Percentiles rank a stretch among this genome's conserved stretches.
These are phyloP conservation scores for Cryptoprocta ferox DNA, from an alignment of 2,797 vertebrate genomes.

Conservation along the genomic window DNA sequence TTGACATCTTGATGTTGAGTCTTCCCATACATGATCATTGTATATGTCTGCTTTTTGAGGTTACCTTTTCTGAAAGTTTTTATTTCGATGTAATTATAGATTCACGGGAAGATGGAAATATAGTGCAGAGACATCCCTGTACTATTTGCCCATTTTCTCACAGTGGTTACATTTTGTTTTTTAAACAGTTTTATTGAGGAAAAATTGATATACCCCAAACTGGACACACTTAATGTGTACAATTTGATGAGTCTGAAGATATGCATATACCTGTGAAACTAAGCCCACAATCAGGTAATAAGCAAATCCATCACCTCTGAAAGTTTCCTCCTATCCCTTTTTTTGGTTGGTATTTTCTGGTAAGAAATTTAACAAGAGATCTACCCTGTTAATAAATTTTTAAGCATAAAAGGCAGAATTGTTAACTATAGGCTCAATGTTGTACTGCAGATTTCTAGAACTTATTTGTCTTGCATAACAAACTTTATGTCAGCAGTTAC, in stretches of 20 bases:
- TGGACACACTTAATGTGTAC: neutral
- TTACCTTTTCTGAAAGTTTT: constrained; percentile 29
- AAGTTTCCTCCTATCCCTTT: neutral
- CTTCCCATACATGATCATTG: neutral
- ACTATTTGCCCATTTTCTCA: neutral
- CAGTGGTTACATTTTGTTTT: neutral
- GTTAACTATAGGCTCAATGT: neutral
- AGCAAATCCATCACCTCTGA: neutral
- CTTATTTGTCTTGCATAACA: neutral
- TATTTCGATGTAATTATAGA: constrained; percentile 12
- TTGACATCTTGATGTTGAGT: neutral
- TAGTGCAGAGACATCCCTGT: neutral
- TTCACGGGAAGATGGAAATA: neutral
- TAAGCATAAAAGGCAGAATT: neutral
- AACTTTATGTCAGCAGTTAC: neutral
- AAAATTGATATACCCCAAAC: neutral
- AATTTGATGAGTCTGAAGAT: neutral
- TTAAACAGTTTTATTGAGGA: neutral
- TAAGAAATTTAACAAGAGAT: neutral
- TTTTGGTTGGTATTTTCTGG: neutral
- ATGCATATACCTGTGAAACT: neutral
- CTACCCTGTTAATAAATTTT: neutral
- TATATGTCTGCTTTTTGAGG: neutral
- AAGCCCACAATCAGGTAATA: neutral
- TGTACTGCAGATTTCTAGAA: neutral